Percentiles rank a stretch among this genome's conserved stretches.
Conservation (phyloP, 2,888 invertebrate genomes). For the Sinohyriopsis cumingii region DNA sequence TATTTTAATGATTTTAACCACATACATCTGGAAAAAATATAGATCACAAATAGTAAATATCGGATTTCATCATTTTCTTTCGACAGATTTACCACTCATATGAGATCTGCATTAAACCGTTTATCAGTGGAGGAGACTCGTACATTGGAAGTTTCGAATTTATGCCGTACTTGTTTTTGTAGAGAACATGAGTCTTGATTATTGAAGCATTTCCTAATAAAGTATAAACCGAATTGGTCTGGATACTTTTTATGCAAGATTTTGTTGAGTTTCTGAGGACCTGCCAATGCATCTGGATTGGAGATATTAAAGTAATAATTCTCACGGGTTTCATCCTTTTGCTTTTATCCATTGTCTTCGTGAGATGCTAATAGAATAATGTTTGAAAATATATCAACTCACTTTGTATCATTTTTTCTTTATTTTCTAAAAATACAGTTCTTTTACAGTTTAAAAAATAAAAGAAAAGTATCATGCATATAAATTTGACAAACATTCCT, state of each 20-base stretch:
- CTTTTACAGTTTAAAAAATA: too few species aligned
- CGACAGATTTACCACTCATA: constrained; percentile 9
- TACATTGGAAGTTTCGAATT: constrained; percentile 16
- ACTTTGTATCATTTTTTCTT: too few species aligned
- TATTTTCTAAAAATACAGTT: too few species aligned
- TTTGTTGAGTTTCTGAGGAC: constrained; percentile 14
- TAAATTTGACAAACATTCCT: too few species aligned
- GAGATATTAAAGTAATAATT: constrained; percentile 10
- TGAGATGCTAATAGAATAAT: too few species aligned
- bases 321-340: constrained; percentile 13
- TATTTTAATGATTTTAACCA: constrained; percentile 11
- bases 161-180: constrained; percentile 13
- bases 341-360: not conserved
- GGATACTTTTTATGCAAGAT: constrained; percentile 20
- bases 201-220: constrained; percentile 19
- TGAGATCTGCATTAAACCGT: constrained; percentile 12
- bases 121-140: constrained; percentile 8
- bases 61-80: constrained; percentile 15
- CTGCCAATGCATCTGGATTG: constrained; percentile 13
- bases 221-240: constrained; percentile 6
- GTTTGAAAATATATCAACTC: too few species aligned
- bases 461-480: too few species aligned
- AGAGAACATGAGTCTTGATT: constrained; percentile 20
- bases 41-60: constrained; percentile 13
- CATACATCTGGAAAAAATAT: constrained; percentile 8